phyloP scores from a whole-genome alignment of 2,888 invertebrate species.

The Andrena haemorrhoa region DNA sequence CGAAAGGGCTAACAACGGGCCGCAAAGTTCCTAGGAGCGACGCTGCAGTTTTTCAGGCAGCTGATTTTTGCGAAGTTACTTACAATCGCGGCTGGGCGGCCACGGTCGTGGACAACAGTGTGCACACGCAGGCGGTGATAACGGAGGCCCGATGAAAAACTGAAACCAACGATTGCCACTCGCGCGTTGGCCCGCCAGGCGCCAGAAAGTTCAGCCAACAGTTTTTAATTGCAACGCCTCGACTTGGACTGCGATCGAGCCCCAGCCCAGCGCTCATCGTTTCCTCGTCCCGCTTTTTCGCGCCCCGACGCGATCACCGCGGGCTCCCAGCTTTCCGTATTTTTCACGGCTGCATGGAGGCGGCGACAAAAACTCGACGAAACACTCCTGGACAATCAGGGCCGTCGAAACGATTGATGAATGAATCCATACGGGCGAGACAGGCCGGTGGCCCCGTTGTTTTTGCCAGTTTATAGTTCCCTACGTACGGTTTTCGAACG shows the following conservation, averaged over 20 bases:
- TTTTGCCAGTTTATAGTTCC: constrained; percentile 53
- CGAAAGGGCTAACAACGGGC: not conserved
- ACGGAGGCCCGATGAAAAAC: constrained; percentile 23
- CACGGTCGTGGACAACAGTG: not conserved
- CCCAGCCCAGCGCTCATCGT: constrained; percentile 37
- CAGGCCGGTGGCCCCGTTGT: constrained; percentile 28
- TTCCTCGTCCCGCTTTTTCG: constrained; percentile 48
- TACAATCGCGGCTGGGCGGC: constrained; percentile 26
- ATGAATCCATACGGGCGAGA: constrained; percentile 60
- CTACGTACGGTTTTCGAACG: constrained; percentile 25
- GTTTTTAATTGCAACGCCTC: constrained; percentile 73
- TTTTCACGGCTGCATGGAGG: constrained; percentile 65
- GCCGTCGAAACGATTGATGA: constrained; percentile 70
- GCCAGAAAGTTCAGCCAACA: constrained; percentile 67
- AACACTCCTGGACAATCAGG: constrained; percentile 64
- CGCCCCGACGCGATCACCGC: constrained; percentile 19
- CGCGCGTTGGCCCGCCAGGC: constrained; percentile 18
- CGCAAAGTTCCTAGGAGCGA: constrained; percentile 8
- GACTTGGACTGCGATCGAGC: constrained; percentile 49
- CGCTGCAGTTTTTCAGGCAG: constrained; percentile 27
- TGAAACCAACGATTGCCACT: constrained; percentile 34
- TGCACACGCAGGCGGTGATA: constrained; percentile 2
- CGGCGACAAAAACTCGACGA: constrained; percentile 63
- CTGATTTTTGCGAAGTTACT: constrained; percentile 36
- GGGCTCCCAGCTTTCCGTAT: constrained; percentile 37